Evolutionary conservation across 1,140 invertebrate genomes (phyloP).

Genomic region (Delia radicum): DNA sequence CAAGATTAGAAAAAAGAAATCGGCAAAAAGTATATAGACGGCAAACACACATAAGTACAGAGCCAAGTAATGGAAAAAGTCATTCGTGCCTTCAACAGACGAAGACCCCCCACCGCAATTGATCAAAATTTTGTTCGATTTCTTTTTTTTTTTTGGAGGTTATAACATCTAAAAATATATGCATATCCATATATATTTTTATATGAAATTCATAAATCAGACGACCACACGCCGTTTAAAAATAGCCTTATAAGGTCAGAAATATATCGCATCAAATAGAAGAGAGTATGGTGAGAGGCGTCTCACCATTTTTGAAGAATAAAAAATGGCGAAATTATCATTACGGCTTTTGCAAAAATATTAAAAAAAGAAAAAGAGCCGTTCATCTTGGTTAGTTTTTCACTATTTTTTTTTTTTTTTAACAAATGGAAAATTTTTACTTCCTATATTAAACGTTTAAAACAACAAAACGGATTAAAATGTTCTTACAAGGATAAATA

Average conservation of each 20-base stretch:
- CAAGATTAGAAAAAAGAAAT: neutral
- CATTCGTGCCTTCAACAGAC: neutral
- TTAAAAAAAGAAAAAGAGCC: neutral
- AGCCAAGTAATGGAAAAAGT: neutral
- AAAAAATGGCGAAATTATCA: slow-evolving; percentile 22
- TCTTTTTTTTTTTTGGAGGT: slow-evolving; percentile 3
- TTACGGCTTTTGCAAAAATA: slow-evolving; percentile 9
- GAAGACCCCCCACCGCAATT: neutral
- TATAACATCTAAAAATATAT: slow-evolving; percentile 22
- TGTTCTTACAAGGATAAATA: neutral
- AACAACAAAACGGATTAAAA: neutral
- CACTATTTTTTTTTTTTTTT: neutral
- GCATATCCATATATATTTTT: slow-evolving; percentile 12
- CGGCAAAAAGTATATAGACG: slow-evolving; percentile 5
- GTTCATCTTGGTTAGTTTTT: too few species aligned
- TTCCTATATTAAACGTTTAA: neutral
- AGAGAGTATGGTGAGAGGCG: neutral
- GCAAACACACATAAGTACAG: neutral
- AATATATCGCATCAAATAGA: neutral
- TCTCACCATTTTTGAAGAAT: slow-evolving; percentile 14
- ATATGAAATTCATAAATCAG: slow-evolving; percentile 19
- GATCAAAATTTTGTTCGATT: neutral
- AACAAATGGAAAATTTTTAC: neutral
- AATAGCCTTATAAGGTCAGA: slow-evolving; percentile 23
- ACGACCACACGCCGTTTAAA: slow-evolving; percentile 20